phyloP scores from a whole-genome alignment of 2,888 invertebrate species.

The Drosophila incognita region DNA sequence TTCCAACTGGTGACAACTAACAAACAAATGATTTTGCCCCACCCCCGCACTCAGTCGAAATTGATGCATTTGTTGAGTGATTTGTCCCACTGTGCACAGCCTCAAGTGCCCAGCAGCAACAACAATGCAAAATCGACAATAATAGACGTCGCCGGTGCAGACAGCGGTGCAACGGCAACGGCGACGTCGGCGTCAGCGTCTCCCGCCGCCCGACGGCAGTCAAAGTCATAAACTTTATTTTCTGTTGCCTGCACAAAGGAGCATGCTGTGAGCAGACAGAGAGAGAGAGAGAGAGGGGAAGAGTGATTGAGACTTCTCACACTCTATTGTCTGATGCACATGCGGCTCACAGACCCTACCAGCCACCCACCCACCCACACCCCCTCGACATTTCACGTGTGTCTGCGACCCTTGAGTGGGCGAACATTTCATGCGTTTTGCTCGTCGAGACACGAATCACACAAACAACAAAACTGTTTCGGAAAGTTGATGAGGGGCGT shows the following conservation, averaged over 20 bases:
- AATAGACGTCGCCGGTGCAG: conserved; percentile 74
- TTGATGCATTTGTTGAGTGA: background rate
- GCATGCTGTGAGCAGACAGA: conserved; percentile 44
- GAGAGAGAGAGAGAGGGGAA: conserved; percentile 9
- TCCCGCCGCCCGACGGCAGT: conserved; percentile 75
- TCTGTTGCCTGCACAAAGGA: conserved; percentile 81
- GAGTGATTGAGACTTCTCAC: conserved; percentile 46
- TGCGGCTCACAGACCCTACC: conserved; percentile 44
- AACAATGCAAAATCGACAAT: conserved; percentile 75
- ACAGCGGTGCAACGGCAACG: conserved; percentile 42
- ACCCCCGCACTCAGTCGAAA: background rate
- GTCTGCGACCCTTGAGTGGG: conserved; percentile 71
- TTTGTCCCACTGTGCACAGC: conserved; percentile 50
- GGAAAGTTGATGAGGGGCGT: conserved; percentile 1
- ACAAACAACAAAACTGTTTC: conserved; percentile 35
- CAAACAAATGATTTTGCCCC: background rate
- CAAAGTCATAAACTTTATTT: conserved; percentile 80
- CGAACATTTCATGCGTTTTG: conserved; percentile 77
- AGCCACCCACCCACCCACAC: background rate
- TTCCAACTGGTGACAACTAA: background rate
- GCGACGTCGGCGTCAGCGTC: conserved; percentile 26
- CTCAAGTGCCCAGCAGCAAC: conserved; percentile 47
- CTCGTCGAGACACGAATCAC: conserved; percentile 69
- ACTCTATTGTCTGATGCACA: conserved; percentile 65
- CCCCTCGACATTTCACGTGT: conserved; percentile 42